Base-by-base conservation (phyloP, 2,888 invertebrate genomes). In the Drosophila austrosaltans region DNA sequence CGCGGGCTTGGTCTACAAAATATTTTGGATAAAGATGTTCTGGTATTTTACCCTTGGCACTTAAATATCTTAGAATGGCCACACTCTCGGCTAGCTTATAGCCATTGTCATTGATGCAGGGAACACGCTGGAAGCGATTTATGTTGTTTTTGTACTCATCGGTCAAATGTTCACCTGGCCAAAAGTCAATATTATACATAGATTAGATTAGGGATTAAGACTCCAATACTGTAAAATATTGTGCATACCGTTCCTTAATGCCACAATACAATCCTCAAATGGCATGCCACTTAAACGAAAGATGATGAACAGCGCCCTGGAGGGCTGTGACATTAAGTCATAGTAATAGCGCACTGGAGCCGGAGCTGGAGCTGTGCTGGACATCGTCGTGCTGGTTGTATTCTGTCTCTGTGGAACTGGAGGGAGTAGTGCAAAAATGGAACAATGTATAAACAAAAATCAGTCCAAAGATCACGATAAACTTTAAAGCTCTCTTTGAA, bases 311-410 rank as follows among this genome's bases (percentile, higher is more conserved):
- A 96, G 82, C 8, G 96, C 94, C 87, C 96, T 93, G 5, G 95
- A 95, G 1, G 96, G 96, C 91, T 96, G 96, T 0, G 96, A 96
- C 93, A 96, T 93, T 20, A 96, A 92, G 92, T 96, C 96, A 77
- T 93, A 95, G 89, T 96, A 96, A 58, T 94, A 93, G 89, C 94
- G 94, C 59, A 95, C 76, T 78, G 77, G 64, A 2, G 60, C 5
- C 3, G 48, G 22, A 25, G 48, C 22, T 12, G 48, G 25, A 25
- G 25, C 22, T 25, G 48, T 10, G 10, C 22, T 25, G n/a, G 58
- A 59, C 54, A 92, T 76, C 94, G 88, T 83, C 53, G 70, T 75
- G 28, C 70, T 65, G 53, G 61, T 72, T 2, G 79, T 65, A n/a
- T 57, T 10, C 57, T 61, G 65, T 22, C 77, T 58, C 1, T 8